Base-by-base conservation (phyloP, 1,140 invertebrate species). In the Calephelis nemesis region DNA sequence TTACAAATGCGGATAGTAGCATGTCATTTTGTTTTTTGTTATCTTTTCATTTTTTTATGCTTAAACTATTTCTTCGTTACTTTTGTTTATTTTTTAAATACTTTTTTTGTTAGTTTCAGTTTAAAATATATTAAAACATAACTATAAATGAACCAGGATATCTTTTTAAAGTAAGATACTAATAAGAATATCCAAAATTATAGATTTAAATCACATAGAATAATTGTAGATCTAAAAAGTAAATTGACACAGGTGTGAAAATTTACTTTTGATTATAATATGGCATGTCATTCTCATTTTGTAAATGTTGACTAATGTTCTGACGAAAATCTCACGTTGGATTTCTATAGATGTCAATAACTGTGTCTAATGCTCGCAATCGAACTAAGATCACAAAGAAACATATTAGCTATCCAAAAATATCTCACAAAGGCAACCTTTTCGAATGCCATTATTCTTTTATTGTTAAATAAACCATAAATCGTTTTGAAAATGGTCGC, bases 381-480 rank as follows among this genome's bases (percentile, higher is more conserved):
- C 73, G 71, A 76, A 78, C 70, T 40, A 74, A 71, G 19, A 40
- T 71, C 74, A 88, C 85, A 88, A 87, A 76, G 74, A 74, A 74
- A 63, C 68, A 66, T 79, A 79, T 78, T 76, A 79, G 72, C 66
- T 68, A 76, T 77, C 68, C 74, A 70, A 70, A 82, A 73, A 77
- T 77, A 76, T 81, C 65, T 76, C 77, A 71, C 74, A 69, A 74
- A 72, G 72, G 69, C 62, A 19, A 70, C 45, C 50, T 82, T 85
- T 84, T 81, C 63, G 54, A 58, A 65, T 72, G 71, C 77, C 77
- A 84, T 85, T 81, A 76, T 81, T 82, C 83, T 81, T 86, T 88
- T 83, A 89, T 91, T 90, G 89, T 90, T 90, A 81, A 88, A 88
- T 91, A 91, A 84, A 88, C 87, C 82, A 91, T 91, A 91, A 91